Evolutionary conservation across 30 jellyfish, hydroid and myxozoan species (phyloP).

Genomic region (Mastigias papua): DNA sequence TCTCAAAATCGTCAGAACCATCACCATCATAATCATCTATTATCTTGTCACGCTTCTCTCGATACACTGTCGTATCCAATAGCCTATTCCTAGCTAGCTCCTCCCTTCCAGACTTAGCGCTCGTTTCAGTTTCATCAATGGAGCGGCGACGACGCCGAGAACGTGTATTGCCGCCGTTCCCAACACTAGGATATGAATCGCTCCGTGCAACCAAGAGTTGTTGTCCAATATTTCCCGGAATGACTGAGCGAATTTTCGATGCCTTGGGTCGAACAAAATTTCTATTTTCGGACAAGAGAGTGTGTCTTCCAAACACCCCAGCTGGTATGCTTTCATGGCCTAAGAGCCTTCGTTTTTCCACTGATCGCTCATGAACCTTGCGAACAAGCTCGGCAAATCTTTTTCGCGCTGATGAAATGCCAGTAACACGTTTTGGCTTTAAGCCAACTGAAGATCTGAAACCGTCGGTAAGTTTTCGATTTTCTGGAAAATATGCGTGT

Average conservation of each 20-base stretch:
- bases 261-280: neutral
- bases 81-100: neutral
- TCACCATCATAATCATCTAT: conserved; percentile 67
- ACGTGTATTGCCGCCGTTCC: neutral
- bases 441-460: neutral
- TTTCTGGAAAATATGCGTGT: neutral
- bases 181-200: neutral
- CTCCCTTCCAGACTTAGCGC: neutral
- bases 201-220: neutral
- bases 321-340: conserved; percentile 13
- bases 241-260: neutral
- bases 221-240: neutral
- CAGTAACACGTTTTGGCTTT: conserved; percentile 26
- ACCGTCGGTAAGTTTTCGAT: neutral
- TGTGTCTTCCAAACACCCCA: conserved; percentile 13
- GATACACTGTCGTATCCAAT: conserved; percentile 31
- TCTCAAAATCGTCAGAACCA: conserved; percentile 68
- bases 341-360: conserved; percentile 3
- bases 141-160: conserved; percentile 51
- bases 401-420: conserved; percentile 38
- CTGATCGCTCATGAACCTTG: conserved; percentile 31
- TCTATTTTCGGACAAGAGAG: neutral
- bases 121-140: neutral
- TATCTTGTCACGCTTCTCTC: conserved; percentile 73
- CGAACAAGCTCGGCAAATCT: conserved; percentile 50